Conservation (phyloP, 2,888 invertebrate genomes). For the Drosophila neotestacea region DNA sequence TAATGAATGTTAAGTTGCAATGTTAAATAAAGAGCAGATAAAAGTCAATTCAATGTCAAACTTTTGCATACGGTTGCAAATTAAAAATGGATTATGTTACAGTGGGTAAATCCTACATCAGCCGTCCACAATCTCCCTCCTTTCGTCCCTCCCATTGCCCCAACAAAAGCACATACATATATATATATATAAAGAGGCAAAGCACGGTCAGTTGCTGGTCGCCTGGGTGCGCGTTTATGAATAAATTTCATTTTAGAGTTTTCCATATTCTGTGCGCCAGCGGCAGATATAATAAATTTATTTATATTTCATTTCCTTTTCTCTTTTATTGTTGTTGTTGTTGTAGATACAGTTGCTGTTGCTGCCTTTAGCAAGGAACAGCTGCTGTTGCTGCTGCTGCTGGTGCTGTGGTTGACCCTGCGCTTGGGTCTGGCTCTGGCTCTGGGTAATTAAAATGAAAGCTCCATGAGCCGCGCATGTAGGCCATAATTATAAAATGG, state of each 20-base stretch:
- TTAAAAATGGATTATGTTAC: constrained; percentile 69
- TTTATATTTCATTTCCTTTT: constrained; percentile 78
- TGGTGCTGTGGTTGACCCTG: constrained; percentile 26
- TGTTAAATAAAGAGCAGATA: constrained; percentile 43
- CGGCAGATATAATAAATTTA: constrained; percentile 78
- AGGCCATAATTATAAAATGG: constrained; percentile 80
- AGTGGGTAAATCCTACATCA: constrained; percentile 30
- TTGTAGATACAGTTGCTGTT: constrained; percentile 22
- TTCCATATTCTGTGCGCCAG: constrained; percentile 65
- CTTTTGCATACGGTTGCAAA: constrained; percentile 44
- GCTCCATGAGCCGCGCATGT: constrained; percentile 66
- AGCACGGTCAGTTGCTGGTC: constrained; percentile 39
- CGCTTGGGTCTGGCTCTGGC: constrained; percentile 25
- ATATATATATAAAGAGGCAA: constrained; percentile 11
- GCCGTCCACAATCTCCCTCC: constrained; percentile 3
- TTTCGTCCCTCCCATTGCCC: constrained; percentile 1
- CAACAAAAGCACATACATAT: constrained; percentile 16
- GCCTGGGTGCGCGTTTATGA: constrained; percentile 70
- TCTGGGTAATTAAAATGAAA: constrained; percentile 74
- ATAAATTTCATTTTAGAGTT: constrained; percentile 82
- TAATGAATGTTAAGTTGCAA: constrained; percentile 28
- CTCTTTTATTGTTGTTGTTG: constrained; percentile 23
- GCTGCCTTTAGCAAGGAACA: constrained; percentile 12
- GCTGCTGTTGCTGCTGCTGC: constrained; percentile 8
- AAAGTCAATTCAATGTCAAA: constrained; percentile 77